phyloP scores from a whole-genome alignment of 2,888 invertebrate species.

The Pocota personata region DNA sequence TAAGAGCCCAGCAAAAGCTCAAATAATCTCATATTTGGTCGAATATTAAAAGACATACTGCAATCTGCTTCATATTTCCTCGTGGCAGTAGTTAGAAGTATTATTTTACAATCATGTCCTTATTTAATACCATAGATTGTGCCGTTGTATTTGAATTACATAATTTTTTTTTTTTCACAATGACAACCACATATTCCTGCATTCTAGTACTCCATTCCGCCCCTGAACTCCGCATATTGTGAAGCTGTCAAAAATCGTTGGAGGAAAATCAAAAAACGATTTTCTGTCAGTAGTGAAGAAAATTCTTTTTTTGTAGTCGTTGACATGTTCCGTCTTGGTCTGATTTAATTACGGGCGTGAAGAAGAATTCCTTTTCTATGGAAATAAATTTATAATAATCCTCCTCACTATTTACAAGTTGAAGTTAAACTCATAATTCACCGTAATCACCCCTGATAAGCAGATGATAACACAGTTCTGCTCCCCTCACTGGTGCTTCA shows the following conservation, averaged over 20 bases:
- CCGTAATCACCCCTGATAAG: neutral
- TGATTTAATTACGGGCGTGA: neutral
- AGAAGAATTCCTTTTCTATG: neutral
- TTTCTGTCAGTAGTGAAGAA: slow-evolving; percentile 64
- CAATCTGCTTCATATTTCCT: too few relatives aligned
- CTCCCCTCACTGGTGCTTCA: neutral
- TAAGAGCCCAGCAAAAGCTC: too few relatives aligned
- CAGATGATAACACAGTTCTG: neutral
- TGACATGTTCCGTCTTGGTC: slow-evolving; percentile 37
- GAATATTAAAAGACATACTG: too few relatives aligned
- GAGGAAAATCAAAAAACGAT: slow-evolving; percentile 50
- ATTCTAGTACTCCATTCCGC: neutral
- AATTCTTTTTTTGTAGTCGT: slow-evolving; percentile 51
- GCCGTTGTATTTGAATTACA: too few relatives aligned
- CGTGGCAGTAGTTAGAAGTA: too few relatives aligned
- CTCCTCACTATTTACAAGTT: neutral
- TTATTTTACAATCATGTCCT: too few relatives aligned
- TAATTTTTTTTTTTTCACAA: too few relatives aligned
- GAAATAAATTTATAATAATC: slow-evolving; percentile 39
- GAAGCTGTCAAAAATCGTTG: slow-evolving; percentile 29
- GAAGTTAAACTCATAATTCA: neutral
- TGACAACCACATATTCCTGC: neutral
- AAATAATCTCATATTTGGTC: too few relatives aligned
- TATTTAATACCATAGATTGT: too few relatives aligned
- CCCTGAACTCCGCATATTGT: slow-evolving; percentile 2